Conservation (phyloP, 2,888 invertebrate genomes). For the Lutraria lutraria region DNA sequence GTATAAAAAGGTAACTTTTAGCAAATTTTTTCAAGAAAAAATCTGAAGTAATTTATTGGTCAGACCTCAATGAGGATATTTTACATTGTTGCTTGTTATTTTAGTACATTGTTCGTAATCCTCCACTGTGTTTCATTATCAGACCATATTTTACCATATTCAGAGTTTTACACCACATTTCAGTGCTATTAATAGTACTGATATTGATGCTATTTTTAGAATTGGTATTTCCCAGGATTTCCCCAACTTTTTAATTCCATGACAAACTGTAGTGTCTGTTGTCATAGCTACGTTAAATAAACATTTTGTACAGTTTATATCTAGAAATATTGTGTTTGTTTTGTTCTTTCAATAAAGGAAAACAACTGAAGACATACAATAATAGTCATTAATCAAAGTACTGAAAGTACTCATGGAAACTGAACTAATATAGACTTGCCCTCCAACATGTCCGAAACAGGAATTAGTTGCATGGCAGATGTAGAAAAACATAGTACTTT, state of each 20-base stretch:
- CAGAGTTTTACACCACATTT: conserved; percentile 8
- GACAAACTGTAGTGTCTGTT: conserved; percentile 70
- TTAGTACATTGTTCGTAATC: not conserved
- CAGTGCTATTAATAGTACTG: not conserved
- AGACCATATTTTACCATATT: conserved; percentile 16
- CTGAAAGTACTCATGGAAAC: too few species aligned
- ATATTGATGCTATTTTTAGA: conserved; percentile 24
- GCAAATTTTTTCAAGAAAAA: too few species aligned
- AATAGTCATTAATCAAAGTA: too few species aligned
- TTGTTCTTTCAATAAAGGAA: not conserved
- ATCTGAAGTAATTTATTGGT: too few species aligned
- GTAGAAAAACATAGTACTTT: too few species aligned
- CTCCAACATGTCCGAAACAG: too few species aligned
- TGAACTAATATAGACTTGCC: too few species aligned
- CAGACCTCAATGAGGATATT: too few species aligned
- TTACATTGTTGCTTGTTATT: too few species aligned
- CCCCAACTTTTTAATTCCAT: conserved; percentile 62
- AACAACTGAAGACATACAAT: too few species aligned
- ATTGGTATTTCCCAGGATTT: conserved; percentile 17
- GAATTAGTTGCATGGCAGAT: too few species aligned
- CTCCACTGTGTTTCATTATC: not conserved
- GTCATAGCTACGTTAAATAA: conserved; percentile 72
- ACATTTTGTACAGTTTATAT: conserved; percentile 74
- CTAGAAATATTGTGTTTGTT: conserved; percentile 53
- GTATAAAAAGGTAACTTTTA: too few species aligned